Base-by-base conservation (phyloP, 2,888 invertebrate species). In the Andrena camellia region DNA sequence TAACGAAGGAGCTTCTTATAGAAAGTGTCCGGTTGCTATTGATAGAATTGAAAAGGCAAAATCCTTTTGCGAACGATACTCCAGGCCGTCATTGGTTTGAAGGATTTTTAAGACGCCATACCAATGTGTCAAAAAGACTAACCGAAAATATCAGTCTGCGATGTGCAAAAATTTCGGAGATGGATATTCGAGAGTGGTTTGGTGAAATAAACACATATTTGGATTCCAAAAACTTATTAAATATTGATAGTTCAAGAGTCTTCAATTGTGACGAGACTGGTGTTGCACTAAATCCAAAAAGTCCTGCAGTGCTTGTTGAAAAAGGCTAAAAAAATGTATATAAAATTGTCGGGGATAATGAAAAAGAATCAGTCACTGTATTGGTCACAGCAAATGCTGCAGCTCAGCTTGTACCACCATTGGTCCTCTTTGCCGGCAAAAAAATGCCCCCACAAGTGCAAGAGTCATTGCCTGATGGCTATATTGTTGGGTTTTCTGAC, bases 401-500 rank as follows among this genome's bases (percentile, higher is more conserved):
- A 42, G 86, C 79, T 7, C 70, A 48, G 8, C 63, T 66, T 26
- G 78, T 62, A 31, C 73, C 82, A 13, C 82, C 84, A 5, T 68
- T 81, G 60, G 23, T 83, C 0, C 66, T 86, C 57, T 85, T 76
- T 68, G 59, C 62, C 48, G 79, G 70, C n/a, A 59, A 68, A 62
- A 68, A 67, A 57, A 78, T 62, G 2, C 78, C 69, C 5, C 23
- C 23, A 73, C 23, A 54, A n/a, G 20, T 54, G n/a, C 52, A 54
- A 20, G 7, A 54, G 20, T 54, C 52, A 23, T 54, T 91, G 50
- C 92, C 91, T 66, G 52, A 75, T 69, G 87, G 76, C 8, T 94
- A 93, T 93, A 91, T 91, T 29, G 69, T 92, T 48, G 93, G 93
- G 75, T 90, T 86, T 76, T 91, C 91, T 20, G 93, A 94, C n/a